Conservation (phyloP, 2,797 vertebrate genomes). For the Gobionotothen gibberifrons region DNA sequence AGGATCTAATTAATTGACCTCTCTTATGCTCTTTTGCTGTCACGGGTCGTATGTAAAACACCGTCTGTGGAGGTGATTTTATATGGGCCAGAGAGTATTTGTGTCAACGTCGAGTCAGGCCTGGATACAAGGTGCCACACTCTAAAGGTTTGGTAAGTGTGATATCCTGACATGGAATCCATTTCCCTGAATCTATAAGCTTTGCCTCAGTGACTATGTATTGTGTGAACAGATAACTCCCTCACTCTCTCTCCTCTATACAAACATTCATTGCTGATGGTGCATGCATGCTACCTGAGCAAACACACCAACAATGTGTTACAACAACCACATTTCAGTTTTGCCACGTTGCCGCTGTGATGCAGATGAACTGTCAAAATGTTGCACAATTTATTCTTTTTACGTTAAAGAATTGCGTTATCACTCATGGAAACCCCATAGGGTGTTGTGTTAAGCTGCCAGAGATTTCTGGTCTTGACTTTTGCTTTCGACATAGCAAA, state of each 20-base stretch:
- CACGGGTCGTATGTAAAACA: constrained; percentile 61
- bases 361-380: constrained; percentile 77
- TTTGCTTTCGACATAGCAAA: constrained; percentile 14
- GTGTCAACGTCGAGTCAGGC: constrained; percentile 69
- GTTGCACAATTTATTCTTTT: constrained; percentile 66
- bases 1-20: constrained; percentile 78
- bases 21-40: constrained; percentile 69
- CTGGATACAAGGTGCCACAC: constrained; percentile 71
- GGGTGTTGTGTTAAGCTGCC: constrained; percentile 21
- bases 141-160: constrained; percentile 75
- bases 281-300: constrained; percentile 72
- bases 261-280: constrained; percentile 71
- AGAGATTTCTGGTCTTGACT: constrained; percentile 18
- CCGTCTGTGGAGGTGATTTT: constrained; percentile 67
- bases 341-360: constrained; percentile 70
- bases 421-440: constrained; percentile 49
- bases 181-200: constrained; percentile 80
- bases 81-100: constrained; percentile 67
- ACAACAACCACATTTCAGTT: constrained; percentile 72
- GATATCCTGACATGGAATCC: constrained; percentile 78
- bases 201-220: constrained; percentile 76
- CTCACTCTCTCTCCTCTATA: constrained; percentile 38
- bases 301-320: constrained; percentile 76
- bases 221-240: constrained; percentile 75
- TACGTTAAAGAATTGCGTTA: constrained; percentile 60